Conservation (phyloP, 1,140 invertebrate genomes). For the Drosophila obscura region DNA sequence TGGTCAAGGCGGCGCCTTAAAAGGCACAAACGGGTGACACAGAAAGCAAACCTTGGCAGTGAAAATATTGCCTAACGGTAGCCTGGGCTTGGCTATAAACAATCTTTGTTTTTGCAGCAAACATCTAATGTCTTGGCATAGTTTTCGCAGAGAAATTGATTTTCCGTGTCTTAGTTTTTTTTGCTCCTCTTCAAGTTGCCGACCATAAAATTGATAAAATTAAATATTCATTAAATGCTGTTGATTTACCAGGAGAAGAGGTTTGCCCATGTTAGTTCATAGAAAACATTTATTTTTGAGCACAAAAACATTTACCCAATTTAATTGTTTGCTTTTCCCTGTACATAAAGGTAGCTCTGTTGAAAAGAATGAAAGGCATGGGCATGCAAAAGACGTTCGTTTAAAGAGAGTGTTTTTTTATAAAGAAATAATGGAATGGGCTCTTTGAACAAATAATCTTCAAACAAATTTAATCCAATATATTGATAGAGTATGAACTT, state of each 20-base stretch:
- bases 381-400: no score
- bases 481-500: no score
- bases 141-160: conserved; percentile 44
- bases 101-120: conserved; percentile 17
- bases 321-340: no score
- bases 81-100: conserved; percentile 33
- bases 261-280: neutral
- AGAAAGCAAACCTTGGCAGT: conserved; percentile 58
- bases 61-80: conserved; percentile 48
- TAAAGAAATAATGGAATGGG: no score
- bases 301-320: no score
- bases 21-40: conserved; percentile 45
- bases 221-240: conserved; percentile 18
- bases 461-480: no score
- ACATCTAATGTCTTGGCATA: conserved; percentile 39
- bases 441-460: no score
- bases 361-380: no score
- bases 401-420: no score
- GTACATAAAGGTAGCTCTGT: no score
- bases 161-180: conserved; percentile 8
- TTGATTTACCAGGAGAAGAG: conserved; percentile 22
- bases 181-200: conserved; percentile 2
- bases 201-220: conserved; percentile 7
- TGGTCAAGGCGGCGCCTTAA: conserved; percentile 50
- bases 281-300: no score